A percentile compares a stretch with the other conserved stretches of the same genome.
Evolutionary conservation across 1,140 invertebrate species (phyloP).

Genomic region (Hesperophylax magnus): DNA sequence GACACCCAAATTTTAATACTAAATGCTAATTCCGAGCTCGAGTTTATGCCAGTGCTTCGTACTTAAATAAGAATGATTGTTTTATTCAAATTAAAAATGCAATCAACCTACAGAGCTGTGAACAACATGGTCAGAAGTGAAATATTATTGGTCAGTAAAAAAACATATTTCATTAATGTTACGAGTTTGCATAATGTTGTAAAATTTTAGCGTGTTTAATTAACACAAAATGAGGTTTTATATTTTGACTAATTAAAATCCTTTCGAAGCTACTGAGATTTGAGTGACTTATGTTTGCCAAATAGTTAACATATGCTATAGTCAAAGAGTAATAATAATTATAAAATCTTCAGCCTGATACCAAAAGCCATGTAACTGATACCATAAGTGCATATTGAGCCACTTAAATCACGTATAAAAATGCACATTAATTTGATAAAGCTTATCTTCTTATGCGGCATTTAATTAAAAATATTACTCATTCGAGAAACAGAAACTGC

Average conservation of each 20-base stretch:
- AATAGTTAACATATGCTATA: too few species aligned
- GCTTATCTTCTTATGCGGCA: too few species aligned
- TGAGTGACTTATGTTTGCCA: too few species aligned
- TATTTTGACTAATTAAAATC: constrained; percentile 3
- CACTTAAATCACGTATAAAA: too few species aligned
- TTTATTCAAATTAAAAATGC: constrained; percentile 4
- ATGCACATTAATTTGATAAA: too few species aligned
- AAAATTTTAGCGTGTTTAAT: background rate
- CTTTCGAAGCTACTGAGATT: background rate
- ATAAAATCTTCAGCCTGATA: too few species aligned
- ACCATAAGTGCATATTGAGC: too few species aligned
- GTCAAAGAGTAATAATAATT: too few species aligned
- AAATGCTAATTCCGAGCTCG: background rate
- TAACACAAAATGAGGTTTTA: background rate
- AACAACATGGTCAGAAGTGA: background rate
- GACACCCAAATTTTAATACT: background rate
- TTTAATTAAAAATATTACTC: too few species aligned
- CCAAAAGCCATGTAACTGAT: too few species aligned
- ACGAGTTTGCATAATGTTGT: background rate
- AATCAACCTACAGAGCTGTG: background rate
- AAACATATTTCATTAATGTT: background rate
- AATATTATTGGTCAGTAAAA: background rate
- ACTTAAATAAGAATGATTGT: background rate
- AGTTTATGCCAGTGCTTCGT: too few species aligned
- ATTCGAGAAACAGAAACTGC: too few species aligned